A percentile compares a stretch with the other conserved stretches of the same genome.
These are phyloP conservation scores for Acromyrmex charruanus DNA, from an alignment of 1,140 invertebrate species.

Conservation along the genomic window DNA sequence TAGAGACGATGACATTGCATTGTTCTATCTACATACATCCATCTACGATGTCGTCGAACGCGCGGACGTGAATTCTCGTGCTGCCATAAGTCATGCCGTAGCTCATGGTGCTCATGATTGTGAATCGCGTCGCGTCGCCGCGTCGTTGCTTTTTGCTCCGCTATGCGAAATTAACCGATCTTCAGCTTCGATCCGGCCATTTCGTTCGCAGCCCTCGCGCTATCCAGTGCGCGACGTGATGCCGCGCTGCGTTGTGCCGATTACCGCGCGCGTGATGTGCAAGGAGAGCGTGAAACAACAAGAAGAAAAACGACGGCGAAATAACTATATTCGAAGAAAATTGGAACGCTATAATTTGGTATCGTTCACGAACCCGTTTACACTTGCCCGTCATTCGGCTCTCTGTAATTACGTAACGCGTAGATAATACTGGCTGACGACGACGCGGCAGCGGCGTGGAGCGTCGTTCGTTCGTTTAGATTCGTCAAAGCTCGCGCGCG, in stretches of 20 bases:
- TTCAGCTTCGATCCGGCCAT: not conserved
- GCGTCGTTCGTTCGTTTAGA: not conserved
- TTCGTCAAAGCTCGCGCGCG: conserved; percentile 8
- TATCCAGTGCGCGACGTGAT: conserved; percentile 49
- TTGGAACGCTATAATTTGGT: not conserved
- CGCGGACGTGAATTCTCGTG: not conserved
- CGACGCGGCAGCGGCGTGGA: not conserved
- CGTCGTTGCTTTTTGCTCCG: conserved; percentile 23
- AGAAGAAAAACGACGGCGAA: not conserved
- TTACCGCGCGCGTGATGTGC: not conserved
- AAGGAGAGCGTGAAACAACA: conserved; percentile 13
- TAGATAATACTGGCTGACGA: not conserved
- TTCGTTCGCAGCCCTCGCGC: not conserved
- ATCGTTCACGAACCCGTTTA: not conserved
- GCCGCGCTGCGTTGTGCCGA: not conserved
- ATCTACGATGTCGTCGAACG: not conserved
- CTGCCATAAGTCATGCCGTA: no score
- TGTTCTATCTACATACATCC: not conserved
- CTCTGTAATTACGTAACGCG: conserved; percentile 30
- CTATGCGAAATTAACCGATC: conserved; percentile 21
- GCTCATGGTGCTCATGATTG: no score
- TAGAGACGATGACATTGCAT: not conserved
- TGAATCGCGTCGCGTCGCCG: not conserved
- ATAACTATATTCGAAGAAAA: not conserved
- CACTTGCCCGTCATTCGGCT: not conserved